Evolutionary conservation across 1,140 invertebrate genomes (phyloP).

Genomic region (Ylistrum balloti): DNA sequence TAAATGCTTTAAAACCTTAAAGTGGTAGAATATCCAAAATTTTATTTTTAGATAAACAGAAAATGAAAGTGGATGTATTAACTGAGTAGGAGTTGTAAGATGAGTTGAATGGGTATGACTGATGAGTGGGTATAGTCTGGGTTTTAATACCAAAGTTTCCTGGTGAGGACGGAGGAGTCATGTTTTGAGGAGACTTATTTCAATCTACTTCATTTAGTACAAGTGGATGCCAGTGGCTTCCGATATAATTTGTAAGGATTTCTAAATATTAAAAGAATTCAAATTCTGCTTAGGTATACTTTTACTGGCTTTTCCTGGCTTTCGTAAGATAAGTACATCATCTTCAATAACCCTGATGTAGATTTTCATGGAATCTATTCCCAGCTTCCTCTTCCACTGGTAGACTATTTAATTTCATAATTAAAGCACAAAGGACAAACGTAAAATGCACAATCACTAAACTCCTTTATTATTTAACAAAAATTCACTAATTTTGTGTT

Average conservation of each 20-base stretch:
- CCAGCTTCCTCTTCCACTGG: too few species aligned
- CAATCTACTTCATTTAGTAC: not conserved
- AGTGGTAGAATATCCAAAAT: too few species aligned
- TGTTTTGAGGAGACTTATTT: not conserved
- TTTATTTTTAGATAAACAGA: too few species aligned
- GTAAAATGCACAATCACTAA: not conserved
- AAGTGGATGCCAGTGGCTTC: not conserved
- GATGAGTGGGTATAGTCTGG: too few species aligned
- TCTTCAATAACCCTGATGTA: too few species aligned
- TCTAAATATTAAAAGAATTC: not conserved
- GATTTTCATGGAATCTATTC: too few species aligned
- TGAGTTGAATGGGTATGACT: too few species aligned
- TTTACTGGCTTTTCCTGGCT: not conserved
- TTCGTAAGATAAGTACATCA: not conserved
- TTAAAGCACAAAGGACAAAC: not conserved
- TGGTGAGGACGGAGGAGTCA: not conserved
- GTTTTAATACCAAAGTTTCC: not conserved
- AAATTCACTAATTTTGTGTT: not conserved
- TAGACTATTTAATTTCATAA: not conserved
- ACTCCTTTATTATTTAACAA: slow-evolving; percentile 21
- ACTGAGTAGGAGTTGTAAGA: too few species aligned
- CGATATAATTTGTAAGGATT: not conserved
- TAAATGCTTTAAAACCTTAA: too few species aligned
- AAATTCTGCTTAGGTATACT: not conserved
- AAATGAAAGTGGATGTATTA: too few species aligned